These are phyloP conservation scores for Hemiprocne comata DNA, from an alignment of 2,113 vertebrate genomes.

Conservation along the genomic window DNA sequence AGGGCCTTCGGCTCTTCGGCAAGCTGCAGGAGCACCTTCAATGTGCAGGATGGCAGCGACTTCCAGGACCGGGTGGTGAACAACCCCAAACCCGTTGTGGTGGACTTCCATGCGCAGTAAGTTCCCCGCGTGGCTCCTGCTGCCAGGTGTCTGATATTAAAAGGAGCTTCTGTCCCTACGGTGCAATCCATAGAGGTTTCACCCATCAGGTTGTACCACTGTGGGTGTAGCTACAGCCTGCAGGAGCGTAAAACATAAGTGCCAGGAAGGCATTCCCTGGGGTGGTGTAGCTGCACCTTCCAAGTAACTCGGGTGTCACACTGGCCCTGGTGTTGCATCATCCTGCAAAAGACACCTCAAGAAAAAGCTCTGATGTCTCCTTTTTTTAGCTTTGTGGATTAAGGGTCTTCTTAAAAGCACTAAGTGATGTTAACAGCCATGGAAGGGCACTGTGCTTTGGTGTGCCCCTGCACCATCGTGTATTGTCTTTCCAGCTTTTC, in stretches of 20 bases:
- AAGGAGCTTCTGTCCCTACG: not conserved
- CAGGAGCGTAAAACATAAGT: not conserved
- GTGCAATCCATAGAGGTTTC: not conserved
- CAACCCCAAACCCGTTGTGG: slow-evolving; percentile 87
- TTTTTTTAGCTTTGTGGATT: not conserved
- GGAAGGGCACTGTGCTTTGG: not conserved
- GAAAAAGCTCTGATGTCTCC: not conserved
- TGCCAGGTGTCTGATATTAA: accelerated
- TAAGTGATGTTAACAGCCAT: not conserved
- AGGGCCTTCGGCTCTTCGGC: slow-evolving; percentile 55
- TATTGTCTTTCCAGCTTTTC: not conserved
- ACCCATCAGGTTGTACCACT: accelerated
- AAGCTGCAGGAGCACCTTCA: slow-evolving; percentile 81
- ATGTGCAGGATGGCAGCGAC: slow-evolving; percentile 90
- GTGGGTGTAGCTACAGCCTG: not conserved
- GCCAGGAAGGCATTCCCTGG: not conserved
- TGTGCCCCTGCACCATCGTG: accelerated
- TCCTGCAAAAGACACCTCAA: not conserved
- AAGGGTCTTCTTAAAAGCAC: not conserved
- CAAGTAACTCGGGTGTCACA: not conserved
- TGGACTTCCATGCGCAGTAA: slow-evolving; percentile 97
- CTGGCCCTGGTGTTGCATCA: not conserved
- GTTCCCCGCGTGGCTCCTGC: slow-evolving; percentile 55
- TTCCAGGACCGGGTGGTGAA: slow-evolving; percentile 94
- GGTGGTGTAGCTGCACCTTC: accelerated